Evolutionary conservation across 2,888 invertebrate species (phyloP).

Genomic region (Leptinotarsa haldemani): DNA sequence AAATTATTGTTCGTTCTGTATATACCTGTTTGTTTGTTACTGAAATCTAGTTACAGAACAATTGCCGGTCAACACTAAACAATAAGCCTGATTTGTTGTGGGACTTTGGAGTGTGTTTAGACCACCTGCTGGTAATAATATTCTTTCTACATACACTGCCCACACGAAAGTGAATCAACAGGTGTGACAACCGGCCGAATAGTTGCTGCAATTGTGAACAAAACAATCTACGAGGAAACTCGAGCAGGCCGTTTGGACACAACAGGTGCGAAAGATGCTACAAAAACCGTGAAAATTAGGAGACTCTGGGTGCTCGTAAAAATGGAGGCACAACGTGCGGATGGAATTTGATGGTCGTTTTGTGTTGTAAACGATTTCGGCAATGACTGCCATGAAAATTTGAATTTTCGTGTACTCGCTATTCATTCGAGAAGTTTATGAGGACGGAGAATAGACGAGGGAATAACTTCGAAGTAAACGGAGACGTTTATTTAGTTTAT

Average conservation of each 20-base stretch:
- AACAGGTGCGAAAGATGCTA: slow-evolving; percentile 1
- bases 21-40: neutral
- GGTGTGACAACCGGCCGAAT: slow-evolving; percentile 4
- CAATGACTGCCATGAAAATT: slow-evolving; percentile 19
- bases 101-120: neutral
- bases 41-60: neutral
- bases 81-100: neutral
- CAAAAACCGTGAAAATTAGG: slow-evolving; percentile 37
- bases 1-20: too few relatives aligned
- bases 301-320: slow-evolving; percentile 42
- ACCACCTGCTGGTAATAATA: slow-evolving; percentile 9
- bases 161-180: slow-evolving; percentile 12
- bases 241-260: slow-evolving; percentile 7
- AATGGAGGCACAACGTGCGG: slow-evolving; percentile 30
- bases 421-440: slow-evolving; percentile 1
- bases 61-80: neutral
- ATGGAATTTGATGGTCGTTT: slow-evolving; percentile 37
- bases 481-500: too few relatives aligned
- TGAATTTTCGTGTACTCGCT: slow-evolving; percentile 9
- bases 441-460: neutral
- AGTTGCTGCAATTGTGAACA: neutral
- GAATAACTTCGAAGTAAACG: neutral
- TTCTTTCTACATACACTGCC: neutral
- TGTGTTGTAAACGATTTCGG: slow-evolving; percentile 35
- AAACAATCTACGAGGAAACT: neutral